Conservation (phyloP, 2,113 vertebrate genomes). For the Cyanocitta stelleri region DNA sequence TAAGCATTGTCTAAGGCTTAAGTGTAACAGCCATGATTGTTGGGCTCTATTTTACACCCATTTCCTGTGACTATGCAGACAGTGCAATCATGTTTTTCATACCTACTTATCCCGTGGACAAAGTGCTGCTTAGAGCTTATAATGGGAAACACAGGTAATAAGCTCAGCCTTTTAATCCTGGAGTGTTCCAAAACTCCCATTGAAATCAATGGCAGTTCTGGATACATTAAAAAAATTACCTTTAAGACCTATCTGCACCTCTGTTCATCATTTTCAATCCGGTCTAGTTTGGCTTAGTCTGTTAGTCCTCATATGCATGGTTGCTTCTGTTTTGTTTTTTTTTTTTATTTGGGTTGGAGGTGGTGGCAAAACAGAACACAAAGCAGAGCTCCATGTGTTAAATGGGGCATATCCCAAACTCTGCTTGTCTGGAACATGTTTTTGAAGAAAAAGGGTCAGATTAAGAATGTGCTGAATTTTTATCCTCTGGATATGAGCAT, state of each 20-base stretch:
- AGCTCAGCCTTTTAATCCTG: not conserved
- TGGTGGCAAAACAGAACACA: not conserved
- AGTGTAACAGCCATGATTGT: not conserved
- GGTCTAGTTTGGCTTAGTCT: not conserved
- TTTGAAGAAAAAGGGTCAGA: not conserved
- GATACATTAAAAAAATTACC: not conserved
- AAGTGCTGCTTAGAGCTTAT: not conserved
- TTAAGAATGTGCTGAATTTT: not conserved
- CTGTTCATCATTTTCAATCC: not conserved
- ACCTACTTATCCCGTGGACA: not conserved
- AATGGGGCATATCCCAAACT: not conserved
- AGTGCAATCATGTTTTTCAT: conserved; percentile 51
- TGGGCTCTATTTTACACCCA: not conserved
- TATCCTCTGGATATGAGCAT: not conserved
- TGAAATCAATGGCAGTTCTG: not conserved
- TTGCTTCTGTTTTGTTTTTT: not conserved
- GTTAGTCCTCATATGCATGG: not conserved
- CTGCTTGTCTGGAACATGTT: not conserved
- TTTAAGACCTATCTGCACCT: not conserved
- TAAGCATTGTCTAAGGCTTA: conserved; percentile 10
- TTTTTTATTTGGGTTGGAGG: not conserved
- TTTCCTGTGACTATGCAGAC: conserved; percentile 46
- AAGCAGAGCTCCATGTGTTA: not conserved
- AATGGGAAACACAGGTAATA: not conserved
- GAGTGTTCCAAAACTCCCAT: not conserved